phyloP scores from a whole-genome alignment of 2,888 invertebrate genomes.

The Rhabditophanes sp. region DNA sequence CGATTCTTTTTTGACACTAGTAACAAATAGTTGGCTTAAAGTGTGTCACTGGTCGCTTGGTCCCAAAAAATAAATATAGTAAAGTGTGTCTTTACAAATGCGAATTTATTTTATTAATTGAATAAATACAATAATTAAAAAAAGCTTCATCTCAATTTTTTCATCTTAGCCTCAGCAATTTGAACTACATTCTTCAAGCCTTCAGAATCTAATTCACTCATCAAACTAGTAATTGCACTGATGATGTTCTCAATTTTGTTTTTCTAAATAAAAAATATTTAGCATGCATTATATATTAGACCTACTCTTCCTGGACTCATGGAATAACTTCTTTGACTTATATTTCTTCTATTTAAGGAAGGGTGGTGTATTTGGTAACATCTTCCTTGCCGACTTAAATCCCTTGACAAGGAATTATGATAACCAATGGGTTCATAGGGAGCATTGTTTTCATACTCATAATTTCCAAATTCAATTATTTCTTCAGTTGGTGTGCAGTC shows the following conservation, averaged over 20 bases:
- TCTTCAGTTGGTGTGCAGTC: too few species aligned
- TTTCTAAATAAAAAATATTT: constrained; percentile 10
- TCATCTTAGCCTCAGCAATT: constrained; percentile 22
- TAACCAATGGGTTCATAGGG: constrained; percentile 1
- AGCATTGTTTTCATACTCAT: not conserved
- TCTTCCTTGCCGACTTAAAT: constrained; percentile 1
- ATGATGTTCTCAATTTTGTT: constrained; percentile 21
- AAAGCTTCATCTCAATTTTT: constrained; percentile 27
- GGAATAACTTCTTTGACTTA: constrained; percentile 6
- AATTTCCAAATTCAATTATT: constrained; percentile 1
- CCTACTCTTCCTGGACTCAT: constrained; percentile 18
- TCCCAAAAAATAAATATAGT: too few species aligned
- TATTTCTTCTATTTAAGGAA: constrained; percentile 14
- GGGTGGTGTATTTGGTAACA: not conserved
- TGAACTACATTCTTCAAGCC: constrained; percentile 19
- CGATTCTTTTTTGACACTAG: too few species aligned
- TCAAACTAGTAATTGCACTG: constrained; percentile 22
- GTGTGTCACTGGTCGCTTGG: too few species aligned
- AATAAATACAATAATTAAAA: too few species aligned
- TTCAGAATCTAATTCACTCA: constrained; percentile 27
- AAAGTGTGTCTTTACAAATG: too few species aligned
- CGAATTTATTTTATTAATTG: too few species aligned
- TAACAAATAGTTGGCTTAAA: too few species aligned
- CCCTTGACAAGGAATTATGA: constrained; percentile 1
- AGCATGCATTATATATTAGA: not conserved